phyloP scores from a whole-genome alignment of 1,140 invertebrate genomes.

The Cotesia typhae region DNA sequence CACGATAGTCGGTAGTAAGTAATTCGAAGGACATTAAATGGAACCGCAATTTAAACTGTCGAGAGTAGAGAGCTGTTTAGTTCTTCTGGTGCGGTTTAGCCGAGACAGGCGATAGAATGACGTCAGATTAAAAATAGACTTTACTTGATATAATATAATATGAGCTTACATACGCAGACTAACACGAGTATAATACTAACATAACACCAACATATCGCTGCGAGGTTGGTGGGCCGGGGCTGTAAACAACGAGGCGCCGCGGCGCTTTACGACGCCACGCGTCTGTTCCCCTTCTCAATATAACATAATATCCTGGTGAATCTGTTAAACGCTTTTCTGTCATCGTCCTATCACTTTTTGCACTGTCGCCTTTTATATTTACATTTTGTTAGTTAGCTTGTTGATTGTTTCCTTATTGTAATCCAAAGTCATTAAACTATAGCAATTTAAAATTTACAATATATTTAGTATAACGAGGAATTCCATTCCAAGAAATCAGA shows the following conservation, averaged over 20 bases:
- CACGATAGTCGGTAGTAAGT: background rate
- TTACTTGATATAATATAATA: background rate
- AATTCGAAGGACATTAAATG: constrained; percentile 1
- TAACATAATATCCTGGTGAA: constrained; percentile 52
- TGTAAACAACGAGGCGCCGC: constrained; percentile 63
- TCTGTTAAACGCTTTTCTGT: background rate
- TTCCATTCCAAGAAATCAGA: background rate
- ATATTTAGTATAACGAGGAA: background rate
- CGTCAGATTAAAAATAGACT: constrained; percentile 24
- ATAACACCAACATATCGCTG: constrained; percentile 20
- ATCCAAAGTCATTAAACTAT: background rate
- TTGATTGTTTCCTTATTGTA: background rate
- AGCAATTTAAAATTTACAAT: background rate
- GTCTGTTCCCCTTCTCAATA: constrained; percentile 47
- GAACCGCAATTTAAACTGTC: constrained; percentile 11
- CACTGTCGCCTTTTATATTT: background rate
- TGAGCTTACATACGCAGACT: background rate
- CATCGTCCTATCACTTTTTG: background rate
- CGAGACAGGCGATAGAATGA: constrained; percentile 6
- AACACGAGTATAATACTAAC: background rate
- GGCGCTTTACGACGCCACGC: constrained; percentile 62
- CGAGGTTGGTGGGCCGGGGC: constrained; percentile 44
- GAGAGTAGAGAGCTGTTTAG: background rate
- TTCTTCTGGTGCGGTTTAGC: constrained; percentile 4
- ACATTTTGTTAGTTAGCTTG: background rate